Base-by-base conservation (phyloP, 2,888 invertebrate species). In the Cosmia pyralina region DNA sequence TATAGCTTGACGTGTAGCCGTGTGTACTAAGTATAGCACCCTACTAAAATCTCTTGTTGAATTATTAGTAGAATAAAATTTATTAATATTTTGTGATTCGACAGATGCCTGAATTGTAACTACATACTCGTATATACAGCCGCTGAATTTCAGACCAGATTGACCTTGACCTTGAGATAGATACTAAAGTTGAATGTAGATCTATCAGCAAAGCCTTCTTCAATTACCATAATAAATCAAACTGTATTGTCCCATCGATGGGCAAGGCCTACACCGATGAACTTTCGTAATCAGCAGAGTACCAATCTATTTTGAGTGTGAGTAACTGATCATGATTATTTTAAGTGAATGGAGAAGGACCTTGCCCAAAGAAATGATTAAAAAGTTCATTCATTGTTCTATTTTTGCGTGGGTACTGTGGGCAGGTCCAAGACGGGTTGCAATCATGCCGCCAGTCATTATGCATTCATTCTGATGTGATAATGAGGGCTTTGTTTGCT, bases 321-420 rank as follows among this genome's bases (percentile, higher is more conserved):
- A 69, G 67, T 71, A 69, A 68, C 62, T 58, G 63, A 77, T 78
- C 76, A 74, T 73, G 63, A 69, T 57, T 55, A 50, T 55, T 22
- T 28, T 11, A 63, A 70, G 83, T 72, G 81, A 81, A 85, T 48
- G 83, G 81, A 75, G 53, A 69, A 71, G 75, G 75, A 84, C 84
- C 85, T 85, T 83, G 84, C 65, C 64, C 59, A 62, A 71, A 75
- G 71, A 81, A 71, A 83, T 75, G 66, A 77, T 83, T 80, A 85
- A 84, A 79, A 79, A 75, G 72, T 68, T 72, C 65, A 75, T 17
- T 60, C 76, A 85, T 85, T 84, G 84, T 84, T 85, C 63, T 68
- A 70, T 64, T 63, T 73, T 3, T 65, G 75, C 68, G 85, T 84
- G 75, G 82, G 82, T 66, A 53, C 38, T n/a, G 64, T 64, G 53